phyloP scores from a whole-genome alignment of 2,797 vertebrate genomes.

The Margarornis squamiger region DNA sequence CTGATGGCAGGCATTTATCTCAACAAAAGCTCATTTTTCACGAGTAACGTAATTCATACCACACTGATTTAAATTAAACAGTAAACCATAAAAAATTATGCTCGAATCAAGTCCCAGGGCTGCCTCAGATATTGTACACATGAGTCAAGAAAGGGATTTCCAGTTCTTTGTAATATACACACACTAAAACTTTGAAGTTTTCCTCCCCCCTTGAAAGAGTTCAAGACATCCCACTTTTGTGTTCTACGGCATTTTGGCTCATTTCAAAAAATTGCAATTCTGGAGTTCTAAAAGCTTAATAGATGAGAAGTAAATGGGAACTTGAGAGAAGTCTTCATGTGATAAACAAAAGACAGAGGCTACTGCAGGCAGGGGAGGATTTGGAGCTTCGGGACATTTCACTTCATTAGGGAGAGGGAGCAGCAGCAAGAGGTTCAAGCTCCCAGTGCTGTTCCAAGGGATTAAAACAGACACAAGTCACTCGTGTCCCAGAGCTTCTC shows the following conservation, averaged over 20 bases:
- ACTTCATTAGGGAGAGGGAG: not conserved
- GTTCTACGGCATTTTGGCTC: not conserved
- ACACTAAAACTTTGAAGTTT: not conserved
- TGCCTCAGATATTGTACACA: not conserved
- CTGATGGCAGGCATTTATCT: constrained; percentile 8
- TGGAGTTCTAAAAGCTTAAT: not conserved
- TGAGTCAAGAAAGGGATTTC: not conserved
- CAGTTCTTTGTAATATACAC: not conserved
- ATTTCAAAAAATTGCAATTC: not conserved
- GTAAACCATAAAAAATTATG: not conserved
- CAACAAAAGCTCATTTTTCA: constrained; percentile 46
- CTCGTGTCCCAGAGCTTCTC: not conserved
- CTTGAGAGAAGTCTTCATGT: too few relatives aligned
- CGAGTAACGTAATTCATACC: not conserved
- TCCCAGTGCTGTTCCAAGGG: not conserved
- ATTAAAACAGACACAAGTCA: not conserved
- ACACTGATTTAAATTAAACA: not conserved
- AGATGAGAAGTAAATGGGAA: not conserved
- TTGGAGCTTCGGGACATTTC: not conserved
- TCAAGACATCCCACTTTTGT: not conserved
- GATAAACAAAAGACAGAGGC: not conserved
- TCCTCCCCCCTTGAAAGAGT: rapidly evolving
- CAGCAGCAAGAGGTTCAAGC: not conserved
- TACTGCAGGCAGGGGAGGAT: not conserved
- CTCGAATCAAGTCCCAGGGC: not conserved